phyloP scores from a whole-genome alignment of 1,140 invertebrate genomes.

The Ceratosolen fusciceps region DNA sequence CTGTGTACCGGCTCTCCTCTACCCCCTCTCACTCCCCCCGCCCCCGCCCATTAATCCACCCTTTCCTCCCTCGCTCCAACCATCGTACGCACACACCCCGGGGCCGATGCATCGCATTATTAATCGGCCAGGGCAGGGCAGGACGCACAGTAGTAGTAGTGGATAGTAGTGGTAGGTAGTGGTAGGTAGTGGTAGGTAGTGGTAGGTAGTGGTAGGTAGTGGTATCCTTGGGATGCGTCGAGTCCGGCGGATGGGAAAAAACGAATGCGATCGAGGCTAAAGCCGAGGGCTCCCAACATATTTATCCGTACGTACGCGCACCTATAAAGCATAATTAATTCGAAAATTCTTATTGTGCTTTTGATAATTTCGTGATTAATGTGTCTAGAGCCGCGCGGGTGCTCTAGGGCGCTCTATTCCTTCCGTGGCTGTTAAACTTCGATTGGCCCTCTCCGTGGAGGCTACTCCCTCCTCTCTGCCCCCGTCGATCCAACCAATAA shows the following conservation, averaged over 20 bases:
- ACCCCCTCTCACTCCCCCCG: not conserved
- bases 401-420: not conserved
- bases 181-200: too few relatives aligned
- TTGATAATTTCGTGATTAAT: not conserved
- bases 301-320: not conserved
- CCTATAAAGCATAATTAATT: slow-evolving; percentile 2
- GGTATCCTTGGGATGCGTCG: too few relatives aligned
- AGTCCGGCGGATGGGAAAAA: not conserved
- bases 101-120: not conserved
- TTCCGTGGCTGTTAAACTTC: not conserved
- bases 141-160: slow-evolving; percentile 15
- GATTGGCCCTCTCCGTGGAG: not conserved
- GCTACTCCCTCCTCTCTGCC: too few relatives aligned
- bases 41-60: not conserved
- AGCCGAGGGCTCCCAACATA: not conserved
- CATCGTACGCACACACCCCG: not conserved
- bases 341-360: not conserved
- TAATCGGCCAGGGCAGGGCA: too few relatives aligned
- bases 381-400: not conserved
- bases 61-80: too few relatives aligned
- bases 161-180: too few relatives aligned
- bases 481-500: too few relatives aligned
- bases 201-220: too few relatives aligned
- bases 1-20: not conserved
- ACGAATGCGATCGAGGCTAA: not conserved